phyloP scores from a whole-genome alignment of 2,888 invertebrate genomes.

The Anoncus sp. region DNA sequence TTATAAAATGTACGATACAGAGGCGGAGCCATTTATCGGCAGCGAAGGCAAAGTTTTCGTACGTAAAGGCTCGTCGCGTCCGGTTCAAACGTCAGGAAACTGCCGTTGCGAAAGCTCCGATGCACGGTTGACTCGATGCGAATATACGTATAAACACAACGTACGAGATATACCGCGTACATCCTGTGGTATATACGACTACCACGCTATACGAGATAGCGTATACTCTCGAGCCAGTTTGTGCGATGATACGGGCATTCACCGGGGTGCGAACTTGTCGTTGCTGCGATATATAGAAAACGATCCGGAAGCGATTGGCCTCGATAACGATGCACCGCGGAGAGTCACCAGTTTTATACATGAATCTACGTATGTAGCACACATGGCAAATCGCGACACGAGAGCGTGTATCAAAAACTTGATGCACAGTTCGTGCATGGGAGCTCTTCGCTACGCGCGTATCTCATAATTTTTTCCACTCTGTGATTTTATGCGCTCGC shows the following conservation, averaged over 20 bases:
- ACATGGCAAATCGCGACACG: too few relatives aligned
- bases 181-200: constrained; percentile 8
- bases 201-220: constrained; percentile 23
- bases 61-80: constrained; percentile 35
- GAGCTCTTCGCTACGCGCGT: too few relatives aligned
- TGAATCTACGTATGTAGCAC: too few relatives aligned
- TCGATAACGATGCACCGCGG: constrained; percentile 47
- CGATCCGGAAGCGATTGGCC: constrained; percentile 60
- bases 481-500: constrained; percentile 9
- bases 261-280: constrained; percentile 45
- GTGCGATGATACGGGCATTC: constrained; percentile 17
- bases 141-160: constrained; percentile 5
- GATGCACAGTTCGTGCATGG: constrained; percentile 16
- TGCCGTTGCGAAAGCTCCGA: constrained; percentile 38
- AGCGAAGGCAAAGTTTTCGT: constrained; percentile 10
- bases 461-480: constrained; percentile 25
- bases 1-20: constrained; percentile 8
- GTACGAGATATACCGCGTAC: not conserved
- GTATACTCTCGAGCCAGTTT: not conserved
- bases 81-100: constrained; percentile 45
- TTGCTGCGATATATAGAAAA: constrained; percentile 46
- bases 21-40: too few relatives aligned
- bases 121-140: constrained; percentile 20
- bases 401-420: constrained; percentile 20
- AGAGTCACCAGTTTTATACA: not conserved